Base-by-base conservation (phyloP, 2,888 invertebrate genomes). In the Pedicia rivosa region DNA sequence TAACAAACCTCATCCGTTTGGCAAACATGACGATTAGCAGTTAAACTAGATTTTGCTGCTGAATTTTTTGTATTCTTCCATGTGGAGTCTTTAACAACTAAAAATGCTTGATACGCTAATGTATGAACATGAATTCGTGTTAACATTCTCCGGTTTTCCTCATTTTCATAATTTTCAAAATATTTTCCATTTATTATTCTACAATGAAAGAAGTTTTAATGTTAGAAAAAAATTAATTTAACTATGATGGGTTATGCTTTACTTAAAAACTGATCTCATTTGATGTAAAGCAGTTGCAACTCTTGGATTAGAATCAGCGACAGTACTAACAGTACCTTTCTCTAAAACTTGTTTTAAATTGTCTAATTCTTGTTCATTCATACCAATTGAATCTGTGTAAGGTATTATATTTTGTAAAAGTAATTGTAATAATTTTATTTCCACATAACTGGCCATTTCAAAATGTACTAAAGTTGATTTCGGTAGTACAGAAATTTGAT, bases 281-380 rank as follows among this genome's bases (percentile, higher is more conserved):
- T 82, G 78, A 55, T 87, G 86, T 5, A 87, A 63, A 4, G 82
- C 77, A 12, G 73, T 71, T 1, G 84, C 84, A 8, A 86, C 71
- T 47, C 84, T 66, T 1, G 87, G 86, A 51, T 79, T 77, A 6
- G 81, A 78, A 51, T 86, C 79, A 0, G 82, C 71, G 1, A 82
- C 73, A 6, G 81, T 61, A 16, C 76, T 78, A 6, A 83, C 71
- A 48, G 76, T 72, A 3, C 79, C 80, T 49, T 71, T 65, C 41
- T 72, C 66, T 36, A 84, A 57, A 4, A 81, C 69, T 53, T 75
- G 76, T 40, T 74, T 67, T 7, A 87, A 57, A 59, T 84, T 87
- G 1, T 78, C 73, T 37, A 86, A 61, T 59, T 87, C 87, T 59
- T 87, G 86, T 52, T 87, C 87, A 51, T 87, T 87, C 83, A 86